Conservation (phyloP, 2,888 invertebrate genomes). For the Hemaris fuciformis region DNA sequence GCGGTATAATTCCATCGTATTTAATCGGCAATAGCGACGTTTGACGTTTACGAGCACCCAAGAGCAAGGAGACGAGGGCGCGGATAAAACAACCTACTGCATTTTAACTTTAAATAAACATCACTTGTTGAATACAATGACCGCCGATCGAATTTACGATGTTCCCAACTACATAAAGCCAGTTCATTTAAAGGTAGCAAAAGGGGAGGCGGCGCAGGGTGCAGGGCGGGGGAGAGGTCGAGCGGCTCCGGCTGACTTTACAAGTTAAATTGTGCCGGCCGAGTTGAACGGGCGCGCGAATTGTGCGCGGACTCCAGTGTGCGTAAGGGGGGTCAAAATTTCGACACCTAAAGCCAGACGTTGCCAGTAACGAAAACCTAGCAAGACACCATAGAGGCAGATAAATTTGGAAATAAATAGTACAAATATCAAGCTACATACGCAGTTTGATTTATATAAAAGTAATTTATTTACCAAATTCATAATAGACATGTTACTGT, state of each 20-base stretch:
- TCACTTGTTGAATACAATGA: background rate
- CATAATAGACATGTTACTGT: too few relatives aligned
- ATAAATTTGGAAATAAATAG: background rate
- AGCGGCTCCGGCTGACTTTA: slow-evolving; percentile 10
- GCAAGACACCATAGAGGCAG: background rate
- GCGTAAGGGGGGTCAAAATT: background rate
- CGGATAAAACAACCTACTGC: background rate
- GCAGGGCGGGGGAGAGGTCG: background rate
- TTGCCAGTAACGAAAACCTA: background rate
- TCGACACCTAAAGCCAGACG: background rate
- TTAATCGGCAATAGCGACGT: background rate
- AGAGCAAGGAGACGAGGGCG: background rate
- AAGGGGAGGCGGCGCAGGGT: background rate
- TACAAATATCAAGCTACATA: too few relatives aligned
- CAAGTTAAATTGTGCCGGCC: slow-evolving; percentile 5
- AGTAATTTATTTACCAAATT: too few relatives aligned
- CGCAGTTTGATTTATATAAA: too few relatives aligned
- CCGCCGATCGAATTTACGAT: slow-evolving; percentile 7
- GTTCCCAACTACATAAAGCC: slow-evolving; percentile 2
- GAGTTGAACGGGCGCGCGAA: slow-evolving; percentile 3
- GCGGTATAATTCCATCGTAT: background rate
- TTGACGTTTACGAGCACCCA: background rate
- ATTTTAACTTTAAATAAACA: background rate
- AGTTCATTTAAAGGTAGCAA: background rate
- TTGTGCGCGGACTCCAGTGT: background rate